Conservation (phyloP, 2,113 vertebrate genomes). For the Leptocoma aspasia region DNA sequence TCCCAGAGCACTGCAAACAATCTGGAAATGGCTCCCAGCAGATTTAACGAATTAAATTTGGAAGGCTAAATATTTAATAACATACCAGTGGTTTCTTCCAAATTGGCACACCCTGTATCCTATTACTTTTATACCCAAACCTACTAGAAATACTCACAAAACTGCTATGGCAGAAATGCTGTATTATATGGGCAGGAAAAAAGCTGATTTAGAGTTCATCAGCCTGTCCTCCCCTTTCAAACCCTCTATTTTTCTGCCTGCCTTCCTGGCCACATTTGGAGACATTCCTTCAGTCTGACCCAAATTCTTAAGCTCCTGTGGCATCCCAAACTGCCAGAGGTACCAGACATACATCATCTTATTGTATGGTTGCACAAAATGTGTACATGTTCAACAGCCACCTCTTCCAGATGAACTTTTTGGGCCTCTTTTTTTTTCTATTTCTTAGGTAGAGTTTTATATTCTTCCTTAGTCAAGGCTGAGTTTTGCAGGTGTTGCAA, state of each 20-base stretch:
- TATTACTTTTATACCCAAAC: not conserved
- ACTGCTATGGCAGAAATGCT: not conserved
- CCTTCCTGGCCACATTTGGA: not conserved
- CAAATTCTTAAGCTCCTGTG: not conserved
- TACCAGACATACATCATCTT: not conserved
- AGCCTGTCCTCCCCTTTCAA: not conserved
- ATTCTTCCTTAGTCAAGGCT: not conserved
- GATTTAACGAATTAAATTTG: not conserved
- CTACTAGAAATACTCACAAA: not conserved
- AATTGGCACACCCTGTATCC: not conserved
- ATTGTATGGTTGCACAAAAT: not conserved
- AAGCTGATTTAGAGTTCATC: not conserved
- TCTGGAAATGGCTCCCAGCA: not conserved
- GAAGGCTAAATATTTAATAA: slow-evolving; percentile 27
- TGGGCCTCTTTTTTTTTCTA: fast-evolving
- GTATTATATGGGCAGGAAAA: not conserved
- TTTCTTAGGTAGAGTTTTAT: not conserved
- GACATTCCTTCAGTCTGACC: not conserved
- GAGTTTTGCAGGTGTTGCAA: not conserved
- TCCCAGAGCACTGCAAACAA: not conserved
- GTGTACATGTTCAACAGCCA: not conserved
- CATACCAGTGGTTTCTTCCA: not conserved
- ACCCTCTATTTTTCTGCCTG: not conserved
- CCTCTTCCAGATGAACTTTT: not conserved
- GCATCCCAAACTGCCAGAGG: not conserved